Conservation (phyloP, 2,888 invertebrate species). For the Clistopyga incitator region DNA sequence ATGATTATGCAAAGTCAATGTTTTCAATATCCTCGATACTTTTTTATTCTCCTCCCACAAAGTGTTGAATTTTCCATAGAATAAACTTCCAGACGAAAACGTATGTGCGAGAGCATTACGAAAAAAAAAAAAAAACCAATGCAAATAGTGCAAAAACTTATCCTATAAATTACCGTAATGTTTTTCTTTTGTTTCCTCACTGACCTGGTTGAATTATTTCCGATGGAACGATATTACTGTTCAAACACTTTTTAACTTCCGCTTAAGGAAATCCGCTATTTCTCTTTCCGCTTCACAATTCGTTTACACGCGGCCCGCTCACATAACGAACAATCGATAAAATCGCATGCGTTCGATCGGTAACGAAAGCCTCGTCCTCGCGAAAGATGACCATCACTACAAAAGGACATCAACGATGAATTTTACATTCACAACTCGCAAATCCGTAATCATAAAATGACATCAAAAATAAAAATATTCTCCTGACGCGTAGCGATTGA, state of each 20-base stretch:
- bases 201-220: conserved; percentile 63
- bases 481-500: background rate
- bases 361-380: conserved; percentile 10
- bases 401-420: conserved; percentile 18
- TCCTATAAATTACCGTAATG: conserved; percentile 42
- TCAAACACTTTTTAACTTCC: conserved; percentile 47
- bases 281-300: background rate
- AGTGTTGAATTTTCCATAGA: too few species aligned
- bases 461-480: too few species aligned
- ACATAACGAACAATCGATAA: conserved; percentile 36
- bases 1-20: too few species aligned
- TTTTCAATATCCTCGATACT: too few species aligned
- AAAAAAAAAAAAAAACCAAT: background rate
- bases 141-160: conserved; percentile 11
- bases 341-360: conserved; percentile 33
- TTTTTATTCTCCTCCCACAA: too few species aligned
- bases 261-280: conserved; percentile 38
- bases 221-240: conserved; percentile 52
- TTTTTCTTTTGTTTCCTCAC: conserved; percentile 44
- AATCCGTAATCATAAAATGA: too few species aligned
- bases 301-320: conserved; percentile 3
- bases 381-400: conserved; percentile 19
- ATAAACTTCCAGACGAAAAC: too few species aligned
- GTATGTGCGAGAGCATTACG: too few species aligned
- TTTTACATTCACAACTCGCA: background rate